Conservation (phyloP, 1,140 invertebrate genomes). For the Chironomus tepperi region DNA sequence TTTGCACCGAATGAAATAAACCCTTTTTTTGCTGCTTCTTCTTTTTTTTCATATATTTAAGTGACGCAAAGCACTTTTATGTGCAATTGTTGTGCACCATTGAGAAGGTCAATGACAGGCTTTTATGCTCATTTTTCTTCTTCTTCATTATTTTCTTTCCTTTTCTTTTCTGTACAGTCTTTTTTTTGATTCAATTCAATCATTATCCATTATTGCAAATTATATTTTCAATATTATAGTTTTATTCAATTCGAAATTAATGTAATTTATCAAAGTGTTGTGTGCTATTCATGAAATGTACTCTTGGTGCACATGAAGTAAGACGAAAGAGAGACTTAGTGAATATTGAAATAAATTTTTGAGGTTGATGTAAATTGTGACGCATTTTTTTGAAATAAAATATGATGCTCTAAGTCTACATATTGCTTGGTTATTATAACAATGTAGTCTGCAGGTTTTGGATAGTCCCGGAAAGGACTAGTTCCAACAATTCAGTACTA, state of each 20-base stretch:
- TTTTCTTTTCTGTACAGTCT: too few relatives aligned
- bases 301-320: too few relatives aligned
- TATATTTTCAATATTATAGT: conserved; percentile 22
- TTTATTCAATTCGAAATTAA: conserved; percentile 22
- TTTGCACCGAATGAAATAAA: not conserved
- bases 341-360: too few relatives aligned
- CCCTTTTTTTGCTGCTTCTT: too few relatives aligned
- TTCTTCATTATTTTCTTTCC: not conserved
- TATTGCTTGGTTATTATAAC: too few relatives aligned
- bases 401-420: too few relatives aligned
- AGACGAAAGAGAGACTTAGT: too few relatives aligned
- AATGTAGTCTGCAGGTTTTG: too few relatives aligned
- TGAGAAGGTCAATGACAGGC: conserved; percentile 20
- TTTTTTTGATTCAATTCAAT: conserved; percentile 17
- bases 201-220: conserved; percentile 18
- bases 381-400: too few relatives aligned
- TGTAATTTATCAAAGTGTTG: conserved; percentile 19
- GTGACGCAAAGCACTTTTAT: not conserved
- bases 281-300: not conserved
- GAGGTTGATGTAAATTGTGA: too few relatives aligned
- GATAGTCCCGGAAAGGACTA: too few relatives aligned
- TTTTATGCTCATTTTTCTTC: not conserved
- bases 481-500: too few relatives aligned
- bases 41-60: not conserved
- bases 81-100: not conserved